Base-by-base conservation (phyloP, 2,888 invertebrate genomes). In the Hemicrepidius hirtus region DNA sequence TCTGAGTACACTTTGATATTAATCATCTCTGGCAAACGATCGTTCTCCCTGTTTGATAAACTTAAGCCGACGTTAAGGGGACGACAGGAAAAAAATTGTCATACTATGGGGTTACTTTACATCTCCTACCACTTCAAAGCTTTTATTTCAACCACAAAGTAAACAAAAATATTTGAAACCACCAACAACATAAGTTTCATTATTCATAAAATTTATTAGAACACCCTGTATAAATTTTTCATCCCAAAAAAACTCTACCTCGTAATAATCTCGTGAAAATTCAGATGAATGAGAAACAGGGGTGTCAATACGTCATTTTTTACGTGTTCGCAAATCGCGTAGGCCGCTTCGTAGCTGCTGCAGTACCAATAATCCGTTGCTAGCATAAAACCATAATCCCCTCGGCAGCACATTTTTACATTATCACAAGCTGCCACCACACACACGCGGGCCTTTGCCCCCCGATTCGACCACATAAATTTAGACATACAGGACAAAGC, bases 361-460 rank as follows among this genome's bases (percentile, higher is more conserved):
- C 79, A 77, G 71, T 75, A 75, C 28, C 72, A 76, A 79, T 79
- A 80, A 80, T 80, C 79, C 79, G 72, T 73, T 77, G 74, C 75
- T 75, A 75, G 78, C 79, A 77, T 80, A 80, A 80, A 80, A 76
- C 76, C 78, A 74, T 76, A 75, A 75, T 71, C 73, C 78, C 78
- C 76, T 73, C 49, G 70, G 75, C 75, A 57, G 62, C 74, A 68
- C 76, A 59, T 76, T 77, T 77, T 77, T 76, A 76, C 78, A 80
- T 82, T 80, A 81, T 81, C 79, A 74, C 81, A 81, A 80, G 79
- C 81, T 80, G 81, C 66, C 68, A 67, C 78, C 66, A 68, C 55
- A 71, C 66, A 68, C 55, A 71, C 49, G 63, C 55, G 53, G 32
- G 59, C 50, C 49, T 20, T 28, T 24, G 28, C 16, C 35, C 21